Base-by-base conservation (phyloP, 2,888 invertebrate species). In the Aphidius colemani region DNA sequence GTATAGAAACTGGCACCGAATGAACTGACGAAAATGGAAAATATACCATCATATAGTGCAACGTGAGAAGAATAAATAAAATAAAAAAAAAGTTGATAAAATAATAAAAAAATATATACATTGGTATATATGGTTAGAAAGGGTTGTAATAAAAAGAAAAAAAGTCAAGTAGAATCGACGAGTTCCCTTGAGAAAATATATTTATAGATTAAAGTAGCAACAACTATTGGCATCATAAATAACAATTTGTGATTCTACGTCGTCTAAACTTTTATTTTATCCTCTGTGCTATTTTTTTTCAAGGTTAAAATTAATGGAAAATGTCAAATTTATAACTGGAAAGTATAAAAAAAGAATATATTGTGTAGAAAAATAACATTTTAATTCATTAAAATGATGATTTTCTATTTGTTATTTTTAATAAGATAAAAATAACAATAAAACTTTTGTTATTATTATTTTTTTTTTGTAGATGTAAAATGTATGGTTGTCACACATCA, bases 241-340 rank as follows among this genome's bases (percentile, higher is more conserved):
- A 64, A 59, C 64, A 55, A 60, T 64, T 64, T 59, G 50, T 55
- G 55, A 59, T 55, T 49, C 50, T 51, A 53, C 41, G 44, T 41
- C 13, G 41, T 56, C 10, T 53, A 46, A 59, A 45, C 49, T 18
- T 53, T n/a, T 18, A 9, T 41, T 11, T 39, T 45, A 44, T 45
- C 39, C 40, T 45, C 30, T 44, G 1, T 46, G 40, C 48, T 58
- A 5, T 30, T 30, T 30, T 30, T 30, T 30, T 30, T 30, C 30
- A 30, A 30, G 30, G 30, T 30, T 30, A 30, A 30, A 30, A 30
- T 30, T 30, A 30, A 30, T 30, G 4, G 30, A 30, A 30, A 30
- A 30, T 30, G 30, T 30, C 30, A 30, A 30, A 30, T 30, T 30
- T 30, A 30, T 30, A 30, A 30, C 30, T 30, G 2, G 13, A 2